Conservation (phyloP, 2,888 invertebrate genomes). For the Nomada goodeniana region DNA sequence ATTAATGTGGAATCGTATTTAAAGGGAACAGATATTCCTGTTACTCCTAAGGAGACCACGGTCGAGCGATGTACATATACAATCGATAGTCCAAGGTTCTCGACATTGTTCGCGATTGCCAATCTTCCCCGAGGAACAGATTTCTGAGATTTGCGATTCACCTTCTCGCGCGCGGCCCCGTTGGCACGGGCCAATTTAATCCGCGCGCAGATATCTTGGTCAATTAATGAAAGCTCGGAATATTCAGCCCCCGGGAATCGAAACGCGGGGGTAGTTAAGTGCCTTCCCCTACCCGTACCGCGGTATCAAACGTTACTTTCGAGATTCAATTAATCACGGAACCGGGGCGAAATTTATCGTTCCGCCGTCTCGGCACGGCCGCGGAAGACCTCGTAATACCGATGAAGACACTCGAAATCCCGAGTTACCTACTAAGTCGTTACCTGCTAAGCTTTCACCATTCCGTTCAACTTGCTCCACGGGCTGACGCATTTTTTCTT, state of each 20-base stretch:
- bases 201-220: conserved; percentile 68
- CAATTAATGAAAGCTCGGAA: conserved; percentile 71
- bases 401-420: conserved; percentile 35
- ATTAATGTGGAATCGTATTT: background rate
- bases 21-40: too few species aligned
- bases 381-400: conserved; percentile 16
- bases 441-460: background rate
- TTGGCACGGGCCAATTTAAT: conserved; percentile 65
- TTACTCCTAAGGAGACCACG: too few species aligned
- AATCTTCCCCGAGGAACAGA: background rate
- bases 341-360: conserved; percentile 61
- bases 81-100: too few species aligned
- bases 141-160: conserved; percentile 67
- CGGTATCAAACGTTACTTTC: conserved; percentile 64
- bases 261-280: conserved; percentile 57
- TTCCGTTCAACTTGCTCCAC: background rate
- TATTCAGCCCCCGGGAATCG: conserved; percentile 46
- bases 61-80: background rate
- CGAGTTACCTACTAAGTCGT: background rate
- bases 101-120: too few species aligned
- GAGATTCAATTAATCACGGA: conserved; percentile 69
- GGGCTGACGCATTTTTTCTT: too few species aligned
- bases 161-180: conserved; percentile 47
- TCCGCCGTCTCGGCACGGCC: conserved; percentile 14
- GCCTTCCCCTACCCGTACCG: background rate